Conservation (phyloP, 2,888 invertebrate species). For the Coleophora flavipennella region DNA sequence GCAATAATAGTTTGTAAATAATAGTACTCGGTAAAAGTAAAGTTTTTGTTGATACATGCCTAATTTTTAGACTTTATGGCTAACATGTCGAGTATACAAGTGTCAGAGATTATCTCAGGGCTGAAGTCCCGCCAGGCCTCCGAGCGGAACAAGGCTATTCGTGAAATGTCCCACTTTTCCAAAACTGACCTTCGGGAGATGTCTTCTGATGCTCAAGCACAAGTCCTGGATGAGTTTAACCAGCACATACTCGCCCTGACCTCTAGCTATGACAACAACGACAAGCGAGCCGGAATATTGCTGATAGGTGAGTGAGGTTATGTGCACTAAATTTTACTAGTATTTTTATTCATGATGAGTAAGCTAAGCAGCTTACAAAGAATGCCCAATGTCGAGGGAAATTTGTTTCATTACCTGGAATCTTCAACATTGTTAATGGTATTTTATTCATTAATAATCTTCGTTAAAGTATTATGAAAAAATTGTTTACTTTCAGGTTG, state of each 20-base stretch:
- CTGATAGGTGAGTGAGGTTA: constrained; percentile 79
- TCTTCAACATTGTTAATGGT: no score
- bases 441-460: background rate
- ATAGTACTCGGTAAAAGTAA: background rate
- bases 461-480: background rate
- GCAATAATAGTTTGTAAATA: background rate
- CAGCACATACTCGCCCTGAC: constrained; percentile 96
- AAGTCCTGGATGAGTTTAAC: constrained; percentile 94
- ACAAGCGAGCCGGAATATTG: constrained; percentile 94
- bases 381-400: no score
- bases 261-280: constrained; percentile 90
- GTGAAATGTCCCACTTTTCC: constrained; percentile 89
- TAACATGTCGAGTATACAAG: constrained; percentile 49
- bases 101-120: constrained; percentile 85
- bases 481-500: constrained; percentile 77
- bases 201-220: constrained; percentile 86
- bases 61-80: no score
- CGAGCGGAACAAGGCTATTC: constrained; percentile 85
- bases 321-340: background rate
- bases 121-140: constrained; percentile 92
- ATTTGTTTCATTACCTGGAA: no score
- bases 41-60: no score
- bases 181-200: constrained; percentile 91
- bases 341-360: no score
- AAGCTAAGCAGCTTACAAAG: no score